phyloP scores from a whole-genome alignment of 2,113 vertebrate genomes.

The Oceanites oceanicus region DNA sequence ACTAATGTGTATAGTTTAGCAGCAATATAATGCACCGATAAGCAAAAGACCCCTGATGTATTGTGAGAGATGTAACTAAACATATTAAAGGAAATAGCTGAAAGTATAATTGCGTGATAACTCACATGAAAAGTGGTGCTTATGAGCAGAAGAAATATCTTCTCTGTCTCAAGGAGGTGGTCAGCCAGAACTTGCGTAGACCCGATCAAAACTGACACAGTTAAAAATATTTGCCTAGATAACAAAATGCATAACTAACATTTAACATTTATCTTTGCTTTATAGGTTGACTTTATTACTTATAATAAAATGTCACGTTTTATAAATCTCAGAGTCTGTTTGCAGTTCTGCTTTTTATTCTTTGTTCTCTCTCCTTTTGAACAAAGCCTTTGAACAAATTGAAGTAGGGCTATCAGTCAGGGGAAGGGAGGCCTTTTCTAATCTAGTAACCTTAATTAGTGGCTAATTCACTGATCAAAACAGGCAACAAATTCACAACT shows the following conservation, averaged over 20 bases:
- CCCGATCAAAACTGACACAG: background rate
- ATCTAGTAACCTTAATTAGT: background rate
- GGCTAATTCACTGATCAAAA: background rate
- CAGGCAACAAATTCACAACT: background rate
- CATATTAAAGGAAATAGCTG: background rate
- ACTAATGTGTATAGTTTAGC: background rate
- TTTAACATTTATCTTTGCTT: constrained; percentile 15
- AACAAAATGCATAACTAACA: background rate
- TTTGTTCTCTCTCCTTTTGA: background rate
- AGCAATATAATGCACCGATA: background rate
- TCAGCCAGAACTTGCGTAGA: background rate
- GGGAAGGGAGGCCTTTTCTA: background rate
- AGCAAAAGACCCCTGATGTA: background rate
- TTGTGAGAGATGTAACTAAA: background rate
- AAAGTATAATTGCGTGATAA: background rate
- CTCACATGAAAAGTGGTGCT: background rate
- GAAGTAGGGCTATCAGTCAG: background rate
- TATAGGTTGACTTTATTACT: constrained; percentile 33
- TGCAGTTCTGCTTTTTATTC: background rate
- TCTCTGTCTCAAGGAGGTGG: background rate
- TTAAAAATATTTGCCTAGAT: constrained; percentile 23
- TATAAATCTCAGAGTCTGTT: constrained; percentile 5
- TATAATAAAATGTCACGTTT: background rate
- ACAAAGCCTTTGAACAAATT: background rate
- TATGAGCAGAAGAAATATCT: background rate